phyloP scores from a whole-genome alignment of 2,113 vertebrate genomes.

The Peucedramus taeniatus region DNA sequence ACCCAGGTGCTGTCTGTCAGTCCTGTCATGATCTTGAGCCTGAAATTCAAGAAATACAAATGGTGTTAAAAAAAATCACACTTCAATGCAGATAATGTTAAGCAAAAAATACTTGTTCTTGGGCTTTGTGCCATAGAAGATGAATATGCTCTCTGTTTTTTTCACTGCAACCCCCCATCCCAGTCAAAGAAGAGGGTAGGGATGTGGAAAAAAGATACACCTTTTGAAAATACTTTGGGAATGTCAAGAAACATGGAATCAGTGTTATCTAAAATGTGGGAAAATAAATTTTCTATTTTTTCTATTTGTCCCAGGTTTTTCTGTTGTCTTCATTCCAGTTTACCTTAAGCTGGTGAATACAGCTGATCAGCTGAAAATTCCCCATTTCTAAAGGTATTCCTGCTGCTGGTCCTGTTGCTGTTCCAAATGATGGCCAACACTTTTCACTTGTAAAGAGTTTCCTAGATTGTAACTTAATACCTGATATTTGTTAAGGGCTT shows the following conservation, averaged over 20 bases:
- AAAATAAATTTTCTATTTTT: not conserved
- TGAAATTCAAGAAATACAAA: not conserved
- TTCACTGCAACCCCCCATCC: not conserved
- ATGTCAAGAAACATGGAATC: not conserved
- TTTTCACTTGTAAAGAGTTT: not conserved
- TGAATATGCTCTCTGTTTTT: not conserved
- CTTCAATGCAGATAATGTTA: not conserved
- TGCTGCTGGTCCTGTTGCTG: not conserved
- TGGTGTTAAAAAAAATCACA: not conserved
- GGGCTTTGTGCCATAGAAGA: not conserved
- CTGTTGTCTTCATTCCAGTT: not conserved
- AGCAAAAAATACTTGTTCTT: not conserved
- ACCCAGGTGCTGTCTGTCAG: not conserved
- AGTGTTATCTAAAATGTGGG: not conserved
- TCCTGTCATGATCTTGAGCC: not conserved
- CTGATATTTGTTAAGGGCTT: not conserved
- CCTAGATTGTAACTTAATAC: not conserved
- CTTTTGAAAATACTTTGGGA: not conserved
- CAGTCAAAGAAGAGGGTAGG: not conserved
- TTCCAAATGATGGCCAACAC: rapidly evolving
- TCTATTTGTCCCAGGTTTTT: not conserved
- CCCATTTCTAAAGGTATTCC: not conserved
- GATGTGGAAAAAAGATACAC: not conserved
- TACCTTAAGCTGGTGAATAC: not conserved
- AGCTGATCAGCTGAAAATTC: not conserved